These are phyloP conservation scores for Lasiurus borealis DNA, from an alignment of 2,113 vertebrate species.

Conservation along the genomic window DNA sequence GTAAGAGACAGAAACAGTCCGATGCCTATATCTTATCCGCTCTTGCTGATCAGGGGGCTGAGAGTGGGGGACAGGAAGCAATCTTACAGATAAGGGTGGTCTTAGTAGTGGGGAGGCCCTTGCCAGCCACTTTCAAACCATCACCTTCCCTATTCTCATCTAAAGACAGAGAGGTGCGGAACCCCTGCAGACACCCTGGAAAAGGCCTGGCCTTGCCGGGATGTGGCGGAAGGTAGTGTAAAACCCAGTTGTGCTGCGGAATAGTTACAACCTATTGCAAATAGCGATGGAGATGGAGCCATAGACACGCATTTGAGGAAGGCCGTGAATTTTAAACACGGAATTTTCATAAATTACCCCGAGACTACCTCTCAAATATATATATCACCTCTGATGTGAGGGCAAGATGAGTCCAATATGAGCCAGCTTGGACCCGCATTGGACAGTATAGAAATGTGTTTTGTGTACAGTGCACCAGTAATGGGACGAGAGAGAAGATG, in stretches of 20 bases:
- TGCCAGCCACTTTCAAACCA: neutral
- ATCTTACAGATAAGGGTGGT: conserved; percentile 10
- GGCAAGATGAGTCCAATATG: neutral
- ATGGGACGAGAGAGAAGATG: conserved; percentile 4
- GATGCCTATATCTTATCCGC: neutral
- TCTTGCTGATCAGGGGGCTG: neutral
- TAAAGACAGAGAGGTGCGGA: neutral
- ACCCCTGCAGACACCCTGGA: neutral
- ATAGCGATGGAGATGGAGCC: neutral
- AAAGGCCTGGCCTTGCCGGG: neutral
- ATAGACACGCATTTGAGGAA: conserved; percentile 3
- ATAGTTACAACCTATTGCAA: neutral
- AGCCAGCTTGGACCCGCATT: neutral
- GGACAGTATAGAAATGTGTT: conserved; percentile 7
- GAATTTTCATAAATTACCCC: neutral
- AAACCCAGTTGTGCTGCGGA: neutral
- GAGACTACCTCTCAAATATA: conserved; percentile 39
- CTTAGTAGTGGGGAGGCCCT: neutral
- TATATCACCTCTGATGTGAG: neutral
- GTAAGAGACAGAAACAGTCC: neutral
- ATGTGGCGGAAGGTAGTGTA: neutral
- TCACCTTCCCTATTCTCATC: neutral
- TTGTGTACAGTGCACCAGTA: neutral
- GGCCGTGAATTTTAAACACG: conserved; percentile 36
- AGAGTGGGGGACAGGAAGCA: neutral